Base-by-base conservation (phyloP, 2,888 invertebrate genomes). In the Malacosoma neustria region DNA sequence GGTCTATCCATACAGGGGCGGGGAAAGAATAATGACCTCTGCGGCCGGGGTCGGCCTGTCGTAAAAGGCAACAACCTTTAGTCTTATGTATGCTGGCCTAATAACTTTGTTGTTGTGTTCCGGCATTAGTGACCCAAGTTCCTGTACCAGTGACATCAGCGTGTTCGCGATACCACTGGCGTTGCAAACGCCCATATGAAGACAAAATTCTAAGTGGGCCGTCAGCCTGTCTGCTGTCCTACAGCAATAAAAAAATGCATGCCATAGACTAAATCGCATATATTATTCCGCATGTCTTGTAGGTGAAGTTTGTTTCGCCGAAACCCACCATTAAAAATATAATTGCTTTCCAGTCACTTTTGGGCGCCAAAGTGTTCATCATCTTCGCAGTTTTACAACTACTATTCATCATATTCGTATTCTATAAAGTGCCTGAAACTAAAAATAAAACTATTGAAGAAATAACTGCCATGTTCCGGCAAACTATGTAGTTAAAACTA, bases 371-470 rank as follows among this genome's bases (percentile, higher is more conserved):
- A 61, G 93, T 93, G 2, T 96, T 95, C 77, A 72, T 93, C 35
- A 89, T 96, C 45, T 97, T 96, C 77, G 92, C 92, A 0, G 81
- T 85, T 0, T 81, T 95, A 0, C 91, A 95, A 52, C 72, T 87
- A 0, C 41, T 92, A 33, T 94, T 93, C 71, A 88, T 91, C 33
- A n/a, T 92, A 2, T 96, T 96, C 81, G 93, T 95, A 14, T 92
- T 87, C 65, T 90, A 90, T 63, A 94, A 92, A 70, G 94, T 97
- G 0, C 97, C 96, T 0, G 96, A 97, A 72, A 97, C 97, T 0
- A 96, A 94, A 70, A 93, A 94, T 69, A 94, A 92, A 61, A 92
- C 93, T 0, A 88, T 92, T 35, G 95, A 95, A 62, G 95, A 96
- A 67, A 94, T 96, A 35, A 91, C 93, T 1, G 92, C 93, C 12